Evolutionary conservation across 1,140 invertebrate species (phyloP), one percentile per base, ranked within the genome.

Genomic region (Mesaphorura yosii): DNA sequence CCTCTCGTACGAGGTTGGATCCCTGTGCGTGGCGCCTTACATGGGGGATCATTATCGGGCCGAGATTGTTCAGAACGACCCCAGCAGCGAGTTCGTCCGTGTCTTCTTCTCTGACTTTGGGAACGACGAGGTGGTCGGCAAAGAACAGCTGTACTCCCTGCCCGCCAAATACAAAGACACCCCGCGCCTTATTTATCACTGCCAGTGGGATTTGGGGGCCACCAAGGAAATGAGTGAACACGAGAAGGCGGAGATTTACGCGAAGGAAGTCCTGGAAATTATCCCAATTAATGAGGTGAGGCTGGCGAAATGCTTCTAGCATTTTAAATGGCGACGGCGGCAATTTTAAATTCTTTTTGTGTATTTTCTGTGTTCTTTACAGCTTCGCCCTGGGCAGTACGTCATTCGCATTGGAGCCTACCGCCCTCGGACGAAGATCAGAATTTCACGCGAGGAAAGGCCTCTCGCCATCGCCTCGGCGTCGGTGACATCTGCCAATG

Each of bases 141-240:
- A 10, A 1, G 26, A 23, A 3, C 29, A 46, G 3, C 10, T 53
- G 0, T 37, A 23, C 1, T n/a, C 6, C 3, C 20, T 53, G 7
- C 51, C 51, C 1, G 19, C 17, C 4, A 25, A 53, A 20, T 37
- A 46, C 15, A 15, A 19, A 3, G 19, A 38, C 1, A 12, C 39
- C 2, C 51, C 51, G 19, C 41, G 51, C 1, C 29, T 53, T 7
- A 31, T 28, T 12, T 23, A 27, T 31, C 51, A 53, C 1, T 53
- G 51, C 29, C 51, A 29, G 12, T 53, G 51, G 51, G 51, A 53
- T 19, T 37, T 34, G 5, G 29, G 28, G 29, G 14, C 47, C 1
- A 14, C 20, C 3, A 46, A 37, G 20, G 41, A 53, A 1, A 14
- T 27, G 2, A 6, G 2, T n/a, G 42, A 53, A 37, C 29, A 22